Evolutionary conservation across 1,140 invertebrate genomes (phyloP).

Genomic region (Chironomus tepperi): DNA sequence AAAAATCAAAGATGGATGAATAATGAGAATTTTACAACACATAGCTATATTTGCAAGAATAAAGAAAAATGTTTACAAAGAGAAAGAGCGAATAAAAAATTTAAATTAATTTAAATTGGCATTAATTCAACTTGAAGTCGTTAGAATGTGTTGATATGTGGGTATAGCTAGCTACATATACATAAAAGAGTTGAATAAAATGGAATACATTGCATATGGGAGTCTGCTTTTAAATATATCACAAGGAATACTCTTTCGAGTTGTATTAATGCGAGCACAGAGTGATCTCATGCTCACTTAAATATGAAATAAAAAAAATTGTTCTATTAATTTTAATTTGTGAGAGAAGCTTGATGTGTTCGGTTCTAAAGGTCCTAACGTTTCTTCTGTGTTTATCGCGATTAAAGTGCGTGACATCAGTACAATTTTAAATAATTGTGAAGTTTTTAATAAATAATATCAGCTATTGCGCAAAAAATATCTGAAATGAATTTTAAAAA

Average conservation of each 20-base stretch:
- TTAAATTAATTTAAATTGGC: slow-evolving; percentile 23
- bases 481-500: too few relatives aligned
- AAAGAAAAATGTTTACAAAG: neutral
- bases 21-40: too few relatives aligned
- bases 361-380: neutral
- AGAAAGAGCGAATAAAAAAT: neutral
- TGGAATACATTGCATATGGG: neutral
- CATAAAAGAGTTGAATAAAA: neutral
- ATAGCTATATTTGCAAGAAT: too few relatives aligned
- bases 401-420: too few relatives aligned
- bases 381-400: too few relatives aligned
- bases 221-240: neutral
- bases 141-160: too few relatives aligned
- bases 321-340: neutral
- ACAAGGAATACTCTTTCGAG: neutral
- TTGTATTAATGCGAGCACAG: neutral
- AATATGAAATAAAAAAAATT: neutral
- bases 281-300: slow-evolving; percentile 16
- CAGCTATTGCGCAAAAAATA: too few relatives aligned
- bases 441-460: too few relatives aligned
- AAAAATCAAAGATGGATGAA: too few relatives aligned
- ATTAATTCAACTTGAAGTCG: neutral
- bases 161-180: neutral
- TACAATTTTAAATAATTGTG: too few relatives aligned
- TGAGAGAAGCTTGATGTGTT: slow-evolving; percentile 3